Conservation (phyloP, 2,797 vertebrate species). For the Notolabrus celidotus region DNA sequence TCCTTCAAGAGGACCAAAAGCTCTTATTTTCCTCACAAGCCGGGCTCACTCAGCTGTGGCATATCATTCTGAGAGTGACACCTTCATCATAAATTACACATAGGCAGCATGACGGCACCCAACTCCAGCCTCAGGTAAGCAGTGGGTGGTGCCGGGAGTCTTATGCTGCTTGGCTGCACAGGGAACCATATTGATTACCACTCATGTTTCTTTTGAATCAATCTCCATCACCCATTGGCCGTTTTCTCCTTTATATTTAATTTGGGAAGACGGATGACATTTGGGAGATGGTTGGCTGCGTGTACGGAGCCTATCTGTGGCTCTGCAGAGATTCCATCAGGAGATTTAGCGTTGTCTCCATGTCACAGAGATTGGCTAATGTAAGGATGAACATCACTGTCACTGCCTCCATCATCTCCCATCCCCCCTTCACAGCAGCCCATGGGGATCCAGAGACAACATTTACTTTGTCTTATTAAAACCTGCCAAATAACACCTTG, state of each 20-base stretch:
- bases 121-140: conserved; percentile 59
- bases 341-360: conserved; percentile 61
- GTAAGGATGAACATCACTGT: conserved; percentile 68
- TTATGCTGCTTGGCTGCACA: conserved; percentile 61
- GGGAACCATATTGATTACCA: conserved; percentile 79
- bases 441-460: conserved; percentile 64
- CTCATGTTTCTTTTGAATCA: conserved; percentile 81
- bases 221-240: conserved; percentile 80
- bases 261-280: conserved; percentile 72
- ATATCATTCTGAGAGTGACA: conserved; percentile 71
- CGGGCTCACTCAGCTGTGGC: conserved; percentile 57
- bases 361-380: conserved; percentile 56
- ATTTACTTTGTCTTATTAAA: conserved; percentile 78
- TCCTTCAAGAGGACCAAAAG: conserved; percentile 49
- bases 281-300: conserved; percentile 39
- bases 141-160: conserved; percentile 58
- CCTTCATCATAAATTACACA: conserved; percentile 76
- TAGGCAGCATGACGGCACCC: conserved; percentile 50
- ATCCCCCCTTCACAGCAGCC: conserved; percentile 14
- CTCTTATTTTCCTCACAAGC: conserved; percentile 64
- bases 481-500: conserved; percentile 51
- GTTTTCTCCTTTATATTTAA: conserved; percentile 78
- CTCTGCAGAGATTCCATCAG: conserved; percentile 63
- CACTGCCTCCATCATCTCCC: conserved; percentile 25
- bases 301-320: conserved; percentile 40